Evolutionary conservation across 2,113 vertebrate genomes (phyloP), one percentile per base, ranked within the genome.

Genomic region (Sardina pilchardus): DNA sequence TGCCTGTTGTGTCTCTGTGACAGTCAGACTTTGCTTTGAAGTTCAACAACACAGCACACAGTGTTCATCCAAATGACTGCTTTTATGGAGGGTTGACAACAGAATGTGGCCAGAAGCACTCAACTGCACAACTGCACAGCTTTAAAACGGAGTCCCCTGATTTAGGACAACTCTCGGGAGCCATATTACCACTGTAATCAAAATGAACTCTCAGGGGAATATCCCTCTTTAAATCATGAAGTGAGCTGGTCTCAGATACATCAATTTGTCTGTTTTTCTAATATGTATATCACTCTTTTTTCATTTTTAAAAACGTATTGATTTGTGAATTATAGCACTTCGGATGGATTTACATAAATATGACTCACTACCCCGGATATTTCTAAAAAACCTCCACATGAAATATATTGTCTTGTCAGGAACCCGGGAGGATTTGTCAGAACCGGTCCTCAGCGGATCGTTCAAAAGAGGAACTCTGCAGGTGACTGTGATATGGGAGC

Each of bases 1-100:
- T 78, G 34, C 16, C 12, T 78, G 71, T 78, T 78, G 71, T 78
- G 71, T 78, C 71, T 78, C 71, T 39, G 34, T 36, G 71, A 78
- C 71, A 39, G 36, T 78, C 71, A 78, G 30, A 36, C 30, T 78
- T 78, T 78, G 16, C 71, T 78, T 78, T 78, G 26, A 78, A 78
- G 26, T 36, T 78, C 26, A 78, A 78, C 71, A 39, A n/a, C 71
- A 36, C 30, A 39, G 34, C 34, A 5, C 71, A 30, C 34, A 36
- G 71, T 78, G 71, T 75, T 8, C 14, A 14, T 30, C 71, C 3
- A 78, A 78, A 34, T 78, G 71, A 78, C 12, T 36, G 71, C 63
- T 78, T 78, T 36, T 78, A 36, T 34, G 36, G 0, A 24, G 53
- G 19, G 21, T 24, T 24, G 71, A 34, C 71, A 78, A 34, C 71